Evolutionary conservation across 2,888 invertebrate species (phyloP).

Genomic region (Sphinx pinastri): DNA sequence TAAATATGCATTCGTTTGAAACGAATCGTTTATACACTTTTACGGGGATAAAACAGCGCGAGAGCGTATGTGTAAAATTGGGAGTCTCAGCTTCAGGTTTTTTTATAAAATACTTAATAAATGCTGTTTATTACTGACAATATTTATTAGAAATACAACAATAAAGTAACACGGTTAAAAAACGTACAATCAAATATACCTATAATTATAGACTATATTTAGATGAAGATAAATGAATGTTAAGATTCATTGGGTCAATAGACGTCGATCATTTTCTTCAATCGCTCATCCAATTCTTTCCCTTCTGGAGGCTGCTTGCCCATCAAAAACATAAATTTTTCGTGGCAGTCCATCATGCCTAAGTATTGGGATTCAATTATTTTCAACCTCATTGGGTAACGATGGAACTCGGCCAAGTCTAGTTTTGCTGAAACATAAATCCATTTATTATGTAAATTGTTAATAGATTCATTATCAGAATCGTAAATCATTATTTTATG

Average conservation of each 20-base stretch:
- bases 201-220: background rate
- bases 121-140: background rate
- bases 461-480: background rate
- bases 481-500: no score
- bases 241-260: constrained; percentile 59
- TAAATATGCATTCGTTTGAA: no score
- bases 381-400: constrained; percentile 69
- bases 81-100: no score
- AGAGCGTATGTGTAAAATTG: no score
- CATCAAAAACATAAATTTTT: constrained; percentile 67
- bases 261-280: constrained; percentile 62
- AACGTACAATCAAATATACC: background rate
- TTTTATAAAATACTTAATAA: background rate
- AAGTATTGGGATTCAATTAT: constrained; percentile 63
- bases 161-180: no score
- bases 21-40: no score
- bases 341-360: constrained; percentile 74
- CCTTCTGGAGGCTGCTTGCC: constrained; percentile 60
- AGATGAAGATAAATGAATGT: background rate
- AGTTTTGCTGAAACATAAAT: constrained; percentile 53
- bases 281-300: constrained; percentile 55
- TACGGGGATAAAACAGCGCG: no score
- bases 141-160: background rate
- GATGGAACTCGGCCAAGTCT: constrained; percentile 62
- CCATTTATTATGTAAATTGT: constrained; percentile 1